Conservation (phyloP, 2,113 vertebrate species). For the Sorex araneus region DNA sequence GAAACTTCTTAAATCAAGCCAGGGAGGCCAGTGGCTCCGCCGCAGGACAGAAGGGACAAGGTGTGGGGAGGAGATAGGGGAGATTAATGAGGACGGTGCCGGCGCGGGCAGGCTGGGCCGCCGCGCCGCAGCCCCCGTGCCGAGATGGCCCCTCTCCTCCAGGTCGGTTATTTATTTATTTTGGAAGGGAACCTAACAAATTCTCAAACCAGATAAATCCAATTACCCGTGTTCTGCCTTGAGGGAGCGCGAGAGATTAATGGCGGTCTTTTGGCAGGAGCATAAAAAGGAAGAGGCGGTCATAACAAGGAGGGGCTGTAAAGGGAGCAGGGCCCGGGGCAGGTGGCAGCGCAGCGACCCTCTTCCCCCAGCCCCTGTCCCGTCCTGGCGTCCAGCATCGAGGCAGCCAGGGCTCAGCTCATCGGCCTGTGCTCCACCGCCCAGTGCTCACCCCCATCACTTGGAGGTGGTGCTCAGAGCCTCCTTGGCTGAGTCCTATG, state of each 20-base stretch:
- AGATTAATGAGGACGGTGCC: constrained; percentile 47
- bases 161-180: constrained; percentile 86
- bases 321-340: constrained; percentile 81
- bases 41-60: neutral
- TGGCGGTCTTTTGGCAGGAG: constrained; percentile 91
- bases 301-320: constrained; percentile 89
- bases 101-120: neutral
- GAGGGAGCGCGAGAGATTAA: constrained; percentile 91
- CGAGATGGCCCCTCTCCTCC: neutral
- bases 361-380: neutral
- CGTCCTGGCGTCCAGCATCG: neutral
- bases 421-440: too few species aligned
- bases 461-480: neutral
- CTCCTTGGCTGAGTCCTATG: too few species aligned
- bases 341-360: constrained; percentile 68
- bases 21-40: neutral
- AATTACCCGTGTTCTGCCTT: constrained; percentile 92
- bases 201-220: constrained; percentile 93
- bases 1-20: constrained; percentile 75
- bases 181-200: constrained; percentile 87
- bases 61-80: constrained; percentile 30
- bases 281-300: constrained; percentile 92
- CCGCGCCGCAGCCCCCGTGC: rapidly evolving
- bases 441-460: neutral
- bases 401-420: neutral